A percentile compares a stretch with the other conserved stretches of the same genome.
Conservation (phyloP, 2,797 vertebrate genomes). For the Stomatorhinus walkeri region DNA sequence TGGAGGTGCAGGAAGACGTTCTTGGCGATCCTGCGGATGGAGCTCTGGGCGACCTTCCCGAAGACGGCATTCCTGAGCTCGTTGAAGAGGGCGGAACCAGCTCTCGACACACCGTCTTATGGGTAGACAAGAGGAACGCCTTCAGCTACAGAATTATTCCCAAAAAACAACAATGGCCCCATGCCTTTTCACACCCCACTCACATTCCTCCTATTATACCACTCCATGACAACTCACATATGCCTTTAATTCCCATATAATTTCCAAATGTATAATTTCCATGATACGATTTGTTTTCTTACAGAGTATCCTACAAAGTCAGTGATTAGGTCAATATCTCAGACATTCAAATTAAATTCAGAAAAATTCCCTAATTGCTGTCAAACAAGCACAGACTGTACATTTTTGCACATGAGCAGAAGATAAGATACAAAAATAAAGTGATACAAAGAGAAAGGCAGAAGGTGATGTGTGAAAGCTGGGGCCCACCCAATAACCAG, state of each 20-base stretch:
- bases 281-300: not conserved
- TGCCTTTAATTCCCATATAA: not conserved
- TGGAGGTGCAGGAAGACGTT: constrained; percentile 97
- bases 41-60: constrained; percentile 94
- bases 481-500: not conserved
- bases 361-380: not conserved
- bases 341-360: not conserved
- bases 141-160: not conserved
- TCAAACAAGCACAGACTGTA: not conserved
- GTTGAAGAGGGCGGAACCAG: constrained; percentile 83
- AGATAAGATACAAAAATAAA: not conserved
- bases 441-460: not conserved
- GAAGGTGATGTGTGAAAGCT: not conserved
- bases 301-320: not conserved
- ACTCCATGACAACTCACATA: not conserved
- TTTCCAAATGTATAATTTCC: not conserved
- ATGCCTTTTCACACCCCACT: not conserved
- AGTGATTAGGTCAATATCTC: not conserved
- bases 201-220: not conserved
- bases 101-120: constrained; percentile 82
- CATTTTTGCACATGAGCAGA: not conserved
- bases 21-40: constrained; percentile 89
- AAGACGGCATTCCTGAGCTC: constrained; percentile 93
- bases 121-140: constrained; percentile 24
- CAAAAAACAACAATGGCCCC: not conserved